Evolutionary conservation across 2,888 invertebrate species (phyloP).

Genomic region (Drosophila tripunctata): DNA sequence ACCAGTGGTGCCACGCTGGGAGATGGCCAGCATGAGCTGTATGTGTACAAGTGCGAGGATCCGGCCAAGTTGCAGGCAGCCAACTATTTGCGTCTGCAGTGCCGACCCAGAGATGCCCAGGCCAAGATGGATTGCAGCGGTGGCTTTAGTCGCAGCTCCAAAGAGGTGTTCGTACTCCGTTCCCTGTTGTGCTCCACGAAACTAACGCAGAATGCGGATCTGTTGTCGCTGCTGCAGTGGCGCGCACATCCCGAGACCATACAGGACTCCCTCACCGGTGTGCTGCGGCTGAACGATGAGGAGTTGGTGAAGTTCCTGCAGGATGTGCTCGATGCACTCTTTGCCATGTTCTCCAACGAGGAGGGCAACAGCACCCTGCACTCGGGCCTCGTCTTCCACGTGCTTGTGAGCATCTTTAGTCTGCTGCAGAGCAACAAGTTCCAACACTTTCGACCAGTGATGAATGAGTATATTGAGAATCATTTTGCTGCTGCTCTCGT

Average conservation of each 20-base stretch:
- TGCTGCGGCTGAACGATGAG: slow-evolving; percentile 93
- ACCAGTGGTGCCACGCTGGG: slow-evolving; percentile 94
- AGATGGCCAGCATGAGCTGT: slow-evolving; percentile 95
- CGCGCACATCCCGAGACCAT: slow-evolving; percentile 94
- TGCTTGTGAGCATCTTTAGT: slow-evolving; percentile 95
- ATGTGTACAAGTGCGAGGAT: slow-evolving; percentile 97
- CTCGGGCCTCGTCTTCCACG: slow-evolving; percentile 96
- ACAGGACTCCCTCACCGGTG: slow-evolving; percentile 92
- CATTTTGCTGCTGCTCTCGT: slow-evolving; percentile 98
- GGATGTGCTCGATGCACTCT: slow-evolving; percentile 96
- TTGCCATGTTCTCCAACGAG: slow-evolving; percentile 96
- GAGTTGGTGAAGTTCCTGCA: slow-evolving; percentile 97
- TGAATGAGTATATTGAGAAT: slow-evolving; percentile 96
- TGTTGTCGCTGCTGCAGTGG: slow-evolving; percentile 95
- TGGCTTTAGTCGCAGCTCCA: slow-evolving; percentile 91
- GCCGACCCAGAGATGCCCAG: slow-evolving; percentile 87
- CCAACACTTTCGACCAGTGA: slow-evolving; percentile 96
- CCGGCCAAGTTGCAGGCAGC: slow-evolving; percentile 86
- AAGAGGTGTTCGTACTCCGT: slow-evolving; percentile 92
- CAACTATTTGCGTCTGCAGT: slow-evolving; percentile 88
- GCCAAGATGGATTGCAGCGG: slow-evolving; percentile 84
- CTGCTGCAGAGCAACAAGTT: slow-evolving; percentile 95
- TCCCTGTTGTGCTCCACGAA: slow-evolving; percentile 98
- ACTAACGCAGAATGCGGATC: slow-evolving; percentile 96
- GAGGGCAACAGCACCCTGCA: slow-evolving; percentile 95